A percentile compares a stretch with the other conserved stretches of the same genome.
phyloP scores from a whole-genome alignment of 2,888 invertebrate species.

The Mimas tiliae region DNA sequence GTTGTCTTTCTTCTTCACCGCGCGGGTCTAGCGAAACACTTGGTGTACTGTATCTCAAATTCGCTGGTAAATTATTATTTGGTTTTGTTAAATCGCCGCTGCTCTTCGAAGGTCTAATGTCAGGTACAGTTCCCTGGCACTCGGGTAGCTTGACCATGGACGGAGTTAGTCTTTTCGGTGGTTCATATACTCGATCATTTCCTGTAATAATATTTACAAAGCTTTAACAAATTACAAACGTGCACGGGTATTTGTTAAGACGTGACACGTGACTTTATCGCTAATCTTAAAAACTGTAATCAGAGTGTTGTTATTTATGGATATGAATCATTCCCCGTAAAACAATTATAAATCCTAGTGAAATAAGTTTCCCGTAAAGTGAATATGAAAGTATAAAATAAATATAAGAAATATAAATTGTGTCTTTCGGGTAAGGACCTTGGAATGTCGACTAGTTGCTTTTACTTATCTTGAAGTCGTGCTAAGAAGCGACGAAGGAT shows the following conservation, averaged over 20 bases:
- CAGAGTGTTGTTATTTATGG: constrained; percentile 6
- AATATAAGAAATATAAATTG: background rate
- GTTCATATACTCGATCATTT: constrained; percentile 41
- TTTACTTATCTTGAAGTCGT: background rate
- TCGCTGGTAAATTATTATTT: constrained; percentile 42
- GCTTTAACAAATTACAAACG: background rate
- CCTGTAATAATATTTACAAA: constrained; percentile 40
- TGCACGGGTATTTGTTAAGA: background rate
- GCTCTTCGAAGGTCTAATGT: constrained; percentile 56
- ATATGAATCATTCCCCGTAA: constrained; percentile 10
- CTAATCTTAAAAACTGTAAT: constrained; percentile 16
- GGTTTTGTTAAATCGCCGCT: constrained; percentile 52
- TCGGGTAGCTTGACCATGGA: constrained; percentile 53
- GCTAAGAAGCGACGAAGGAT: too few species aligned
- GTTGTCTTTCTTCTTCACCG: constrained; percentile 46
- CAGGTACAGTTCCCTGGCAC: constrained; percentile 33
- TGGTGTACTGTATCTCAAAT: constrained; percentile 53
- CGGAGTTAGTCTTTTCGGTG: constrained; percentile 52
- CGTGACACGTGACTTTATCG: constrained; percentile 8
- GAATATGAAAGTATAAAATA: background rate
- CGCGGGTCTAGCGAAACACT: constrained; percentile 56
- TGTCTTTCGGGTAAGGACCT: too few species aligned
- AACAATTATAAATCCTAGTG: background rate
- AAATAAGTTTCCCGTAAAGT: background rate
- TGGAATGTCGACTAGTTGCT: too few species aligned